Base-by-base conservation (phyloP, 2,113 vertebrate species). In the Cichladusa arquata region DNA sequence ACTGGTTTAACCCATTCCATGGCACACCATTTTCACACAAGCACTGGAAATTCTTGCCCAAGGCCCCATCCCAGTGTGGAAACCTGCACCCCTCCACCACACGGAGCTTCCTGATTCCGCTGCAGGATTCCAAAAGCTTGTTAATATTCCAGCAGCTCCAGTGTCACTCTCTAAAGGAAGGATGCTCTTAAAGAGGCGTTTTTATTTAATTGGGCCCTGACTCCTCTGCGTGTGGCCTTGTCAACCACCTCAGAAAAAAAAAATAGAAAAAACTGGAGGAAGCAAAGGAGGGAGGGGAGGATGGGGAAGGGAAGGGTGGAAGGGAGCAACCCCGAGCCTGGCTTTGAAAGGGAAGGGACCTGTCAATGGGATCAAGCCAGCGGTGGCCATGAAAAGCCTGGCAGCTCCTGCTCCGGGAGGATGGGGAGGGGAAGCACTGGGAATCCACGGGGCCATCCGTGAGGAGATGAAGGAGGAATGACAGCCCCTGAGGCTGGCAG, bases 61-160 rank as follows among this genome's bases (percentile, higher is more conserved):
- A 10, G n/a, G 19, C 15, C 17, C 11, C 51, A 40, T 8, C 57
- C 51, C 28, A 1, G 12, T 6, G 10, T n/a, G 53, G 31, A 26
- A 76, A 10, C 3, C 5, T 3, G 5, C 18, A 38, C 16, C 14
- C 13, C 12, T 79, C 54, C 38, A 24, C 11, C 38, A 1, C 8
- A 1, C 1, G 7, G n/a, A 34, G 23, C n/a, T 26, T 72, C n/a
- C 33, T 0, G 0, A 22, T 1, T 0, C 22, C 0, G 0, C 72
- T 40, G 78, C 36, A 7, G 36, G 92, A 90, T 96, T 73, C 66
- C 1, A 4, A 26, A 87, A 91, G 58, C 95, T 97, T 2, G 14
- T 98, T 98, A 97, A 94, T 94, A 95, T 96, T 96, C 96, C 15
- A 6, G 66, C 93, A 96, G 92, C 86, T 96, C 94, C 24, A 0